Evolutionary conservation across 2,797 vertebrate species (phyloP).

Genomic region (Syndactyla subalaris): DNA sequence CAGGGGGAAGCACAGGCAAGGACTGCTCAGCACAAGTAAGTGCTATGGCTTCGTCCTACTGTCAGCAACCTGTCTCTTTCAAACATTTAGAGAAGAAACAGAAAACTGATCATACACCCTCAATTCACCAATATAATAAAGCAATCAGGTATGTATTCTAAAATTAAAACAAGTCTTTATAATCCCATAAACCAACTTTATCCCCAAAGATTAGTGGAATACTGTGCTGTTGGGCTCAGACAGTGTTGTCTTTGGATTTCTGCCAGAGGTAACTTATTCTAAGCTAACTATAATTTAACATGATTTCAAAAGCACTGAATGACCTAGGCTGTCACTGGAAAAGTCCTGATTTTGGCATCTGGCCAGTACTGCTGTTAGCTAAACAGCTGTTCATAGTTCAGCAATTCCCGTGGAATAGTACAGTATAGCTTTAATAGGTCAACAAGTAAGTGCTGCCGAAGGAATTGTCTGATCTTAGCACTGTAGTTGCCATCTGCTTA

Average conservation of each 20-base stretch:
- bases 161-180: not conserved
- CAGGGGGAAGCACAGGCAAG: not conserved
- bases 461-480: not conserved
- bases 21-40: conserved; percentile 62
- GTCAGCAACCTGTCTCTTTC: conserved; percentile 67
- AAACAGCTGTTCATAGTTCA: not conserved
- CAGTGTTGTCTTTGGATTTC: not conserved
- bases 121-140: conserved; percentile 62
- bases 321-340: not conserved
- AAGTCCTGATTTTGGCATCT: not conserved
- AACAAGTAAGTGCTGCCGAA: not conserved
- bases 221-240: not conserved
- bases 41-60: not conserved
- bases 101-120: conserved; percentile 81
- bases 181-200: not conserved
- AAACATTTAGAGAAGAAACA: conserved; percentile 88
- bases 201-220: not conserved
- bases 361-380: not conserved
- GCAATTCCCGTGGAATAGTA: not conserved
- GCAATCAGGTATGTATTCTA: conserved; percentile 66
- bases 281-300: not conserved
- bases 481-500: not conserved
- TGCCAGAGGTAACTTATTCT: not conserved
- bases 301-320: not conserved
- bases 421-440: not conserved